Percentiles rank a stretch among this genome's conserved stretches.
These are phyloP conservation scores for Drosophila borborema DNA, from an alignment of 2,888 invertebrate genomes.

Conservation along the genomic window DNA sequence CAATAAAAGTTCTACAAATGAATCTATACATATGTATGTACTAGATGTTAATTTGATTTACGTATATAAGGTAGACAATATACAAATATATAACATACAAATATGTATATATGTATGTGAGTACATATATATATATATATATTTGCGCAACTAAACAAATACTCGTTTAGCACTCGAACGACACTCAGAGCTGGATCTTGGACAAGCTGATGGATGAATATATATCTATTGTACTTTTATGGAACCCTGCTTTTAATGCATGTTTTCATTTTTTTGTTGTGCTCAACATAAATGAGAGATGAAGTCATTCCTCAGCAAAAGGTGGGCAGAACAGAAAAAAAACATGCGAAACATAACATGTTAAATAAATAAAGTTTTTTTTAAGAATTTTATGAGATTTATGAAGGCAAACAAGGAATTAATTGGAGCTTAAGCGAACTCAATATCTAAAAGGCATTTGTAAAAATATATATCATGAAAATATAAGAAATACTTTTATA, in stretches of 20 bases:
- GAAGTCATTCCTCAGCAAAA: conserved; percentile 60
- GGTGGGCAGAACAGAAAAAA: conserved; percentile 42
- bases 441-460: background rate
- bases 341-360: background rate
- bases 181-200: conserved; percentile 33
- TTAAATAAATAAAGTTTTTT: conserved; percentile 23
- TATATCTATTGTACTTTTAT: conserved; percentile 44
- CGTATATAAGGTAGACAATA: background rate
- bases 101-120: background rate
- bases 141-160: conserved; percentile 22
- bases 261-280: conserved; percentile 22
- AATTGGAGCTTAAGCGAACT: background rate
- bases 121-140: background rate
- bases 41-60: conserved; percentile 10
- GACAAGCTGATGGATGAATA: conserved; percentile 14
- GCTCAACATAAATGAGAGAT: conserved; percentile 60
- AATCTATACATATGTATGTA: conserved; percentile 18
- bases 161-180: conserved; percentile 44
- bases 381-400: conserved; percentile 3
- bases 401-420: conserved; percentile 14
- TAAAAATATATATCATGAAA: background rate
- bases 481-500: background rate
- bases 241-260: conserved; percentile 27
- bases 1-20: conserved; percentile 24
- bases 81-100: background rate